Evolutionary conservation across 2,888 invertebrate species (phyloP).

Genomic region (Matsumyia berberina): DNA sequence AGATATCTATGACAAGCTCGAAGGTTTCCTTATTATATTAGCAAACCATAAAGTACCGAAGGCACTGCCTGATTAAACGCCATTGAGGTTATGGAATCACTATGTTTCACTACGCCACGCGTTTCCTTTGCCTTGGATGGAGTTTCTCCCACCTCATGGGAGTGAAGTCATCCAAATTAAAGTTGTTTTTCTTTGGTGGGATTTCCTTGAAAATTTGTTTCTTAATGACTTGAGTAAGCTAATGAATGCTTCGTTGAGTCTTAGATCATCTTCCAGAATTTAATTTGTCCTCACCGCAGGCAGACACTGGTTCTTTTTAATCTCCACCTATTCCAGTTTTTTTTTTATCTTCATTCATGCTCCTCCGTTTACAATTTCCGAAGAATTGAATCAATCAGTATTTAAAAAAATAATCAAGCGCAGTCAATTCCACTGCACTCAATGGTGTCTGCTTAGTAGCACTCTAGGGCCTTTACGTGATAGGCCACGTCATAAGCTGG

Average conservation of each 20-base stretch:
- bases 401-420: no score
- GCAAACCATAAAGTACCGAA: slow-evolving; percentile 81
- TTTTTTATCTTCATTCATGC: slow-evolving; percentile 84
- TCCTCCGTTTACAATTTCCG: no score
- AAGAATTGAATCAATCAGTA: no score
- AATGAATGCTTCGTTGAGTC: slow-evolving; percentile 84
- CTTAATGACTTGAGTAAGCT: slow-evolving; percentile 77
- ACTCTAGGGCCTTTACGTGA: no score
- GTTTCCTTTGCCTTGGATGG: slow-evolving; percentile 87
- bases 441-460: no score
- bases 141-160: slow-evolving; percentile 82
- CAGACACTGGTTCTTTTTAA: slow-evolving; percentile 82
- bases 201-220: slow-evolving; percentile 54
- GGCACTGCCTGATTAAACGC: slow-evolving; percentile 79
- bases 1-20: slow-evolving; percentile 49
- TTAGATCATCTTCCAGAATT: slow-evolving; percentile 85
- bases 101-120: slow-evolving; percentile 80
- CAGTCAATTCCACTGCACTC: no score
- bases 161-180: slow-evolving; percentile 81
- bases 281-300: slow-evolving; percentile 80
- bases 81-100: slow-evolving; percentile 78
- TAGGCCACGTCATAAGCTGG: no score
- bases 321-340: no score
- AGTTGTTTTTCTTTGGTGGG: slow-evolving; percentile 77
- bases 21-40: slow-evolving; percentile 80